These are phyloP conservation scores for Ypsolopha sequella DNA, from an alignment of 2,888 invertebrate species.

Conservation along the genomic window DNA sequence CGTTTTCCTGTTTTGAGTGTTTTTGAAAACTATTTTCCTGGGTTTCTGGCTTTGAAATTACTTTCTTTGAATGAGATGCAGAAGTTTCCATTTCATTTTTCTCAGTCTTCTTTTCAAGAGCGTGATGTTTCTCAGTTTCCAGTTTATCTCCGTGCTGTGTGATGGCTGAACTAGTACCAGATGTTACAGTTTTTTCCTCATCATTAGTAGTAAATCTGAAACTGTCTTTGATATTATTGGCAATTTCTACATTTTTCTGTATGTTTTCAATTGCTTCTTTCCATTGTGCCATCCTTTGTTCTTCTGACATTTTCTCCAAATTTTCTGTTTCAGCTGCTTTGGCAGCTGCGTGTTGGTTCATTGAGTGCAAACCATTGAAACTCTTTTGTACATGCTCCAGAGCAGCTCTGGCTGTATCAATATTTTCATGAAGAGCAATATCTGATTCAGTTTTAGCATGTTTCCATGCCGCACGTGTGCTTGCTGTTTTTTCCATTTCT, in stretches of 20 bases:
- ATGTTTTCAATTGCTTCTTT: slow-evolving; percentile 41
- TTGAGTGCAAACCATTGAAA: slow-evolving; percentile 34
- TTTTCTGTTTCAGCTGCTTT: not conserved
- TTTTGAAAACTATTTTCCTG: too few species aligned
- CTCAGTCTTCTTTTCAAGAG: not conserved
- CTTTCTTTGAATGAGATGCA: slow-evolving; percentile 5
- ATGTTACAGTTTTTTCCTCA: not conserved
- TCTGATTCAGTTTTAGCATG: slow-evolving; percentile 24
- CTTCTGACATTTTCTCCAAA: slow-evolving; percentile 23
- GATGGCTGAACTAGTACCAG: too few species aligned
- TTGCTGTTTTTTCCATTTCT: slow-evolving; percentile 28
- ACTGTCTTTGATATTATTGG: slow-evolving; percentile 45
- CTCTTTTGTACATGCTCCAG: slow-evolving; percentile 34
- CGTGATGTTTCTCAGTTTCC: not conserved
- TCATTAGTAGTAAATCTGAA: slow-evolving; percentile 20
- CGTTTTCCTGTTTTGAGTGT: too few species aligned
- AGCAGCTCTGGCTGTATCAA: slow-evolving; percentile 41
- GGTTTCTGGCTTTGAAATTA: too few species aligned
- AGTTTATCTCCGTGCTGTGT: not conserved
- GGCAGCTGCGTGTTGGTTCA: slow-evolving; percentile 13
- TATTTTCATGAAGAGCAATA: slow-evolving; percentile 36
- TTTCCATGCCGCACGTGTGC: slow-evolving; percentile 16
- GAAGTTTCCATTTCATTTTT: slow-evolving; percentile 13
- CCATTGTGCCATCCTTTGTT: slow-evolving; percentile 45
- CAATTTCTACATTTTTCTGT: slow-evolving; percentile 38